Conservation (phyloP, 2,888 invertebrate genomes). For the Caenorhabditis virilis region DNA sequence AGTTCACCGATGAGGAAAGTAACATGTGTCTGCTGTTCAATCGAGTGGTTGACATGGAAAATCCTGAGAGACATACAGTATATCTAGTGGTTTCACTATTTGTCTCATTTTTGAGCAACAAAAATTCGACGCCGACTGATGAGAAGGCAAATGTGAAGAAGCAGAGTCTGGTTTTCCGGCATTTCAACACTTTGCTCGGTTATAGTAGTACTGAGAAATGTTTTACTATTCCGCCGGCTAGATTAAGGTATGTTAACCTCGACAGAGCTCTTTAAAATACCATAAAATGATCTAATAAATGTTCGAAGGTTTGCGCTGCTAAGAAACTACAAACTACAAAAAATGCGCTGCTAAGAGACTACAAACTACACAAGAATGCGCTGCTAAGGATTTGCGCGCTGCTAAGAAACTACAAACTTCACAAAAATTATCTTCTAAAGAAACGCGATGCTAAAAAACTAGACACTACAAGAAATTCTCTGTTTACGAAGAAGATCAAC, state of each 20-base stretch:
- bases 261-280: too few species aligned
- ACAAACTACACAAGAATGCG: background rate
- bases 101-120: slow-evolving; percentile 75
- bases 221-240: slow-evolving; percentile 86
- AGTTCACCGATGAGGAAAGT: slow-evolving; percentile 82
- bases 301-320: too few species aligned
- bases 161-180: slow-evolving; percentile 86
- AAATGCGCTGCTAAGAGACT: too few species aligned
- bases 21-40: slow-evolving; percentile 82
- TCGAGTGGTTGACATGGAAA: slow-evolving; percentile 88
- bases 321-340: too few species aligned
- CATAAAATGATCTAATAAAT: too few species aligned
- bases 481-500: background rate
- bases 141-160: slow-evolving; percentile 67
- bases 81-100: slow-evolving; percentile 91
- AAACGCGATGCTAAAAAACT: background rate
- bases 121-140: slow-evolving; percentile 58
- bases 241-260: slow-evolving; percentile 78
- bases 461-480: too few species aligned
- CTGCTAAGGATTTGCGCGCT: too few species aligned
- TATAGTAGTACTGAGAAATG: slow-evolving; percentile 88
- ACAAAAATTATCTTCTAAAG: background rate
- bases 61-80: slow-evolving; percentile 91
- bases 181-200: slow-evolving; percentile 88
- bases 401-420: too few species aligned